Evolutionary conservation across 1,140 invertebrate genomes (phyloP), one percentile per base, ranked within the genome.

Genomic region (Camponotus vicinus): DNA sequence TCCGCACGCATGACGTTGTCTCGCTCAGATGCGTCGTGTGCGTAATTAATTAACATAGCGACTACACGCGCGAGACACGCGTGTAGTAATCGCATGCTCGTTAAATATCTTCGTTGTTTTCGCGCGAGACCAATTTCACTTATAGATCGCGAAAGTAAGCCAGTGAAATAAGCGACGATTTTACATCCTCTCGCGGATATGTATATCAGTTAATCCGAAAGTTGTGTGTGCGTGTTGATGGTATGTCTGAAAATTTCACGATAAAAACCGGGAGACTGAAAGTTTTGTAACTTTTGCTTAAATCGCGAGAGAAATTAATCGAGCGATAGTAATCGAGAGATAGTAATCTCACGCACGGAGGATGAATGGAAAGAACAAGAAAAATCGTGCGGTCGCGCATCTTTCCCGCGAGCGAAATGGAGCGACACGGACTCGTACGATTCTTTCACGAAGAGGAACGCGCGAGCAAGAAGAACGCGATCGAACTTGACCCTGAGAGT

Each of bases 401-500:
- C 37, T 59, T 42, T 52, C 18, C 6, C 13, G 49, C 49, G 57
- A 15, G 71, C 69, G 85, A 83, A 87, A 88, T 78, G 21, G 63
- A 69, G 59, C 61, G 87, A 37, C 61, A 49, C 77, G 76, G 52
- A 79, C 11, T 82, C 67, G 76, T n/a, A 67, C 37, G 73, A 32
- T 40, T 57, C 67, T 75, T 69, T 75, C 61, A 40, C 42, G 66
- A 64, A 61, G 42, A 45, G 21, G 40, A 57, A 69, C 63, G 61
- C 61, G 11, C 15, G 27, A 5, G 77, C 7, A 27, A 77, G 37
- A 63, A 61, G 57, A 63, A 15, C n/a, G 13, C 52, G 67, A 59
- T 87, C 82, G 59, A 88, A 89, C 88, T 88, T 89, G 84, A 83
- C 77, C 52, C 57, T 63, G 76, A 69, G 45, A 63, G 73, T 61